Evolutionary conservation across 2,113 vertebrate species (phyloP).

Genomic region (Phrynocephalus versicolor): DNA sequence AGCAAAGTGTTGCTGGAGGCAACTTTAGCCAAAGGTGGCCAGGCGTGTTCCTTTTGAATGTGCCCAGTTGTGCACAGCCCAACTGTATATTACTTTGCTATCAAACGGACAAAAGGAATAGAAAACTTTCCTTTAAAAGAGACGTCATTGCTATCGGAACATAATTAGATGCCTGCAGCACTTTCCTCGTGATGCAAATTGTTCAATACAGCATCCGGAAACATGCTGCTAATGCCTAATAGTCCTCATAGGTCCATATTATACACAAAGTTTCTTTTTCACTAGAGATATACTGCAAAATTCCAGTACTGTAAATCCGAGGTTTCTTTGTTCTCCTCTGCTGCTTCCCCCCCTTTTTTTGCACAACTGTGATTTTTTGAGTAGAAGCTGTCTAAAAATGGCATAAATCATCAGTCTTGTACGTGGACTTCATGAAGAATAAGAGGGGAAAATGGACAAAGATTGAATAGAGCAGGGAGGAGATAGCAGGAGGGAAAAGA

Average conservation of each 20-base stretch:
- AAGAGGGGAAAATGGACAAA: too few species aligned
- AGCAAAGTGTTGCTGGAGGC: background rate
- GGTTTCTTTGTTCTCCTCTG: background rate
- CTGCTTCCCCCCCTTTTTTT: background rate
- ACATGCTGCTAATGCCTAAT: too few species aligned
- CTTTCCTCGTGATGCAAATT: background rate
- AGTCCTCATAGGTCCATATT: background rate
- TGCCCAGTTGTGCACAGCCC: too few species aligned
- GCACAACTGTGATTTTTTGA: background rate
- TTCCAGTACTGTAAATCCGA: background rate
- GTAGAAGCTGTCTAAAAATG: background rate
- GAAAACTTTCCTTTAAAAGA: background rate
- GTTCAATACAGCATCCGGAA: background rate
- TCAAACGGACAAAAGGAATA: background rate
- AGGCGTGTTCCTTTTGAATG: background rate
- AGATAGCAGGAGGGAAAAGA: too few species aligned
- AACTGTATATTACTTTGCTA: background rate
- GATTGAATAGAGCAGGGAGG: too few species aligned
- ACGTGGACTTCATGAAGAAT: too few species aligned
- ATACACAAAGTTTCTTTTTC: background rate
- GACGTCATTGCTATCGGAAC: background rate
- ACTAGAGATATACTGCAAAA: background rate
- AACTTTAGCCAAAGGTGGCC: background rate
- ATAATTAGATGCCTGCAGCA: background rate
- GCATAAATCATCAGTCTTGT: background rate